Conservation (phyloP, 2,797 vertebrate species). For the Neoniphon sammara region DNA sequence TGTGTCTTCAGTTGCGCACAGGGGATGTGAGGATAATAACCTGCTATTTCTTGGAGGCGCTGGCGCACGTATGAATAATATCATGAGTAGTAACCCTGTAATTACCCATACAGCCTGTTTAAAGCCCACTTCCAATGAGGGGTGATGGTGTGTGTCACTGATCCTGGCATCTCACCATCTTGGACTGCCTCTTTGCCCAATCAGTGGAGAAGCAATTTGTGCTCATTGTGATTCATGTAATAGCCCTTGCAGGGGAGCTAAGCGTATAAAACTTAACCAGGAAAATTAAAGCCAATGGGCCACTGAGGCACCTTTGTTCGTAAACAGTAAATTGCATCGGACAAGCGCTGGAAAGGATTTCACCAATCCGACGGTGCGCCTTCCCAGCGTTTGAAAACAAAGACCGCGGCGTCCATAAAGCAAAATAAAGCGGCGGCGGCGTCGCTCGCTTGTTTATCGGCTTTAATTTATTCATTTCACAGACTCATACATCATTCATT, state of each 20-base stretch:
- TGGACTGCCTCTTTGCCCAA: background rate
- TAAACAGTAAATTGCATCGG: slow-evolving; percentile 6
- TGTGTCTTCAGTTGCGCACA: slow-evolving; percentile 10
- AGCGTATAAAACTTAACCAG: background rate
- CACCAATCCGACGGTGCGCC: background rate
- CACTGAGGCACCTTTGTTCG: slow-evolving; percentile 18
- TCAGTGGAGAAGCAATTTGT: background rate
- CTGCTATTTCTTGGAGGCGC: background rate
- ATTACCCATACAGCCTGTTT: background rate
- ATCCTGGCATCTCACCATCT: slow-evolving; percentile 20
- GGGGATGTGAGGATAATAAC: background rate
- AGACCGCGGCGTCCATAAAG: background rate
- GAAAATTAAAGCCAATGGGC: slow-evolving; percentile 33
- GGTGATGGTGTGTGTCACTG: slow-evolving; percentile 3
- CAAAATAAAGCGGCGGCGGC: background rate
- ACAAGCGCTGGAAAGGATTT: slow-evolving; percentile 7
- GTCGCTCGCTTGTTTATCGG: slow-evolving; percentile 9
- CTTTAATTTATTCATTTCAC: slow-evolving; percentile 36
- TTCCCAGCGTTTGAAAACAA: slow-evolving; percentile 23
- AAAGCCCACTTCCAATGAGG: background rate
- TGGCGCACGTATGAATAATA: background rate
- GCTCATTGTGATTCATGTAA: background rate
- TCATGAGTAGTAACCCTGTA: background rate
- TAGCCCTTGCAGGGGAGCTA: background rate
- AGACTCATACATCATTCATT: slow-evolving; percentile 50